A percentile compares a stretch with the other conserved stretches of the same genome.
phyloP scores from a whole-genome alignment of 2,888 invertebrate species.

The Platycheirus rosarum region DNA sequence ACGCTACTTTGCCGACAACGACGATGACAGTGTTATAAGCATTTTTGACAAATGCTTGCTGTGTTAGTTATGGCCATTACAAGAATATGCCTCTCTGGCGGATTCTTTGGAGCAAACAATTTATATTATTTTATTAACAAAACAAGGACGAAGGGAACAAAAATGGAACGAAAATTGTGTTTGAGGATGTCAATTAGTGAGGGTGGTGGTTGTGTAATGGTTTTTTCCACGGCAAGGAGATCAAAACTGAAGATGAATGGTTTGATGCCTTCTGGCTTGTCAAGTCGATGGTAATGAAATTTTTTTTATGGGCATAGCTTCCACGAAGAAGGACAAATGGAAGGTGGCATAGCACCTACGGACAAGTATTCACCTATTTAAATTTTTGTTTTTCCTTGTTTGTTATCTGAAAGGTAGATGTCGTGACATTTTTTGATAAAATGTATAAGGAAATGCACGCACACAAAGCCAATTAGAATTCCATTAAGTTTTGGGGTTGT shows the following conservation, averaged over 20 bases:
- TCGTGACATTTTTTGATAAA: conserved; percentile 43
- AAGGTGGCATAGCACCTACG: not conserved
- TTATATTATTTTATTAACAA: conserved; percentile 13
- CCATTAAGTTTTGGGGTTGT: conserved; percentile 18
- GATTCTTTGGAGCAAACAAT: not conserved
- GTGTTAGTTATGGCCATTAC: conserved; percentile 1
- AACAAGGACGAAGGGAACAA: not conserved
- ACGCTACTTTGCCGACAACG: conserved; percentile 1
- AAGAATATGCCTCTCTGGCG: conserved; percentile 4
- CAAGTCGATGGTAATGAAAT: conserved; percentile 22
- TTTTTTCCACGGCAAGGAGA: conserved; percentile 20
- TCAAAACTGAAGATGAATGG: conserved; percentile 13
- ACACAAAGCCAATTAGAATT: conserved; percentile 39
- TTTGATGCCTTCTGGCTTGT: not conserved
- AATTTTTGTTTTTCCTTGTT: conserved; percentile 10
- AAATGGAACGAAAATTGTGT: not conserved
- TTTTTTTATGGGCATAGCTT: conserved; percentile 18
- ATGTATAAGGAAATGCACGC: conserved; percentile 8
- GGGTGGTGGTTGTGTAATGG: not conserved
- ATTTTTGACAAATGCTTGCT: conserved; percentile 20
- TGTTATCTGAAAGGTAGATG: conserved; percentile 24
- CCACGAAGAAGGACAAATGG: not conserved
- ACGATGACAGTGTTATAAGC: conserved; percentile 16
- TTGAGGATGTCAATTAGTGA: conserved; percentile 15
- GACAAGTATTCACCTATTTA: not conserved